These are phyloP conservation scores for Spermophilus dauricus DNA, from an alignment of 2,113 vertebrate species.

Conservation along the genomic window DNA sequence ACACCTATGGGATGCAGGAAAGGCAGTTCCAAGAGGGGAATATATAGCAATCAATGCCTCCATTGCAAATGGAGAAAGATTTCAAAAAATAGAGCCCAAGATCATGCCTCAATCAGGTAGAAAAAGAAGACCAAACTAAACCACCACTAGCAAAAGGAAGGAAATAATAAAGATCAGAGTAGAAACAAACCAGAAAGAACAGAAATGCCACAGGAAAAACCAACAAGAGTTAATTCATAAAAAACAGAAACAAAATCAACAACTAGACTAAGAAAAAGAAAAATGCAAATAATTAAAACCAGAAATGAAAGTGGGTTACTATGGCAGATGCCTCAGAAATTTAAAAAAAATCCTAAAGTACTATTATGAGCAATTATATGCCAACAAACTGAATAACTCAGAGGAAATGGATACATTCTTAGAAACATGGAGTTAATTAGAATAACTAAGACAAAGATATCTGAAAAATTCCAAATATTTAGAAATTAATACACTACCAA, in stretches of 20 bases:
- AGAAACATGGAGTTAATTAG: neutral
- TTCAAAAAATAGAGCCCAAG: neutral
- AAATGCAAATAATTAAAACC: neutral
- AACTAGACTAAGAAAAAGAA: neutral
- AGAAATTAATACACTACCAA: neutral
- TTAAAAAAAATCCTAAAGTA: neutral
- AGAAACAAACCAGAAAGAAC: neutral
- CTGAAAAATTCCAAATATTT: neutral
- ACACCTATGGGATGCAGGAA: neutral
- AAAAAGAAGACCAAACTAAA: neutral
- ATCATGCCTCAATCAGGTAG: neutral
- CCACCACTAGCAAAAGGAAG: neutral
- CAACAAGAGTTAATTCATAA: neutral
- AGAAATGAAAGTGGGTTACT: no score
- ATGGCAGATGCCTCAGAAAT: neutral
- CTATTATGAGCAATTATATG: neutral
- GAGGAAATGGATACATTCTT: neutral
- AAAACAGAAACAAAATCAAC: neutral
- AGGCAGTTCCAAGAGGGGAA: neutral
- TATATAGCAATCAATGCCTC: neutral
- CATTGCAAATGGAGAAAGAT: neutral
- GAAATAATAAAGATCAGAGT: neutral
- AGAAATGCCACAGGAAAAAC: neutral
- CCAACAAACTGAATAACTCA: neutral
- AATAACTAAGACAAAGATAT: neutral